These are phyloP conservation scores for Solen grandis DNA, from an alignment of 1,140 invertebrate genomes.

Conservation along the genomic window DNA sequence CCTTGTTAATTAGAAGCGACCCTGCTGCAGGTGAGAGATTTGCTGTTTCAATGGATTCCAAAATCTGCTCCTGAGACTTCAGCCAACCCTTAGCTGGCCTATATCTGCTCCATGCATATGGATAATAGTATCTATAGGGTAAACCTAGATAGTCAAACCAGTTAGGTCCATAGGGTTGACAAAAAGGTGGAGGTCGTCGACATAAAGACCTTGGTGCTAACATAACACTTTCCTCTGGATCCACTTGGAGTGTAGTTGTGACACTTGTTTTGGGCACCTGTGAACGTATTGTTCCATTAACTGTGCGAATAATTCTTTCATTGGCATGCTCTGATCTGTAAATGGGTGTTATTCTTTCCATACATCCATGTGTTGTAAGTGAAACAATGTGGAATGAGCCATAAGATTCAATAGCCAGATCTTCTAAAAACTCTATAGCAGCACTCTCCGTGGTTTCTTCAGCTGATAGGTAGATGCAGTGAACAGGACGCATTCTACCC, in stretches of 20 bases:
- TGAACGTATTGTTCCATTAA: slow-evolving; percentile 71
- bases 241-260: slow-evolving; percentile 70
- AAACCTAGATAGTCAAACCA: slow-evolving; percentile 51
- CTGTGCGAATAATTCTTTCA: slow-evolving; percentile 73
- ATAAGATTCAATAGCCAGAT: slow-evolving; percentile 78
- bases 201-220: slow-evolving; percentile 58
- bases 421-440: slow-evolving; percentile 78
- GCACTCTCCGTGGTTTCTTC: slow-evolving; percentile 71
- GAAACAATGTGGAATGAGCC: slow-evolving; percentile 79
- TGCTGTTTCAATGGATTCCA: slow-evolving; percentile 56
- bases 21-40: slow-evolving; percentile 76
- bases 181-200: slow-evolving; percentile 30
- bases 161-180: slow-evolving; percentile 20
- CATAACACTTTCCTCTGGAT: slow-evolving; percentile 70
- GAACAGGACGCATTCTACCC: slow-evolving; percentile 70
- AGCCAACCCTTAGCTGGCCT: slow-evolving; percentile 75
- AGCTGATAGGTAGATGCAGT: slow-evolving; percentile 77
- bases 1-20: slow-evolving; percentile 75
- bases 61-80: slow-evolving; percentile 69
- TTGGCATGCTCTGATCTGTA: slow-evolving; percentile 72
- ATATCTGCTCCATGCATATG: slow-evolving; percentile 76
- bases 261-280: slow-evolving; percentile 77
- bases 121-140: slow-evolving; percentile 72
- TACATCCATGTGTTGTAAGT: slow-evolving; percentile 74
- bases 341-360: slow-evolving; percentile 78